Evolutionary conservation across 1,140 invertebrate genomes (phyloP), one percentile per base, ranked within the genome.

Genomic region (Hypothenemus hampei): DNA sequence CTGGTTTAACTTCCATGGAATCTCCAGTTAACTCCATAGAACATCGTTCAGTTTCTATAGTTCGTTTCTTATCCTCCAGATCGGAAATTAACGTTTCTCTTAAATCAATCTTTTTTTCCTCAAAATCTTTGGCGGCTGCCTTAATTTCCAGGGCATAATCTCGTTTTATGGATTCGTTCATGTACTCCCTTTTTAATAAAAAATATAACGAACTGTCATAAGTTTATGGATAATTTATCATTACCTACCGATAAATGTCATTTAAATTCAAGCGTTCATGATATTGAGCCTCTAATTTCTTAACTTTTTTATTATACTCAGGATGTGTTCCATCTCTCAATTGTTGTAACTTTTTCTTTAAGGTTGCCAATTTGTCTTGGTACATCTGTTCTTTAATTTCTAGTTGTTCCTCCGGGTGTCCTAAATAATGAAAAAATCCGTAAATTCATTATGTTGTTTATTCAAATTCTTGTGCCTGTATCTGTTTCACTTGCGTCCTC

Each of bases 301-400:
- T 88, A 0, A 93, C 71, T 65, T 86, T 81, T 52, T 85, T 82
- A 46, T 88, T 78, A 65, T 90, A 96, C 59, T 97, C 93, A 0
- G 88, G 86, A 73, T 95, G 87, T 10, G 80, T 81, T 0, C 88
- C 86, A 64, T 93, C 89, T 66, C 91, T 83, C 3, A 98, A 70
- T 65, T 95, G 91, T 57, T 91, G 85, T 16, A 97, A 62, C 65
- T 93, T 93, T 58, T 91, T 89, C 71, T 96, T 94, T 6, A 97
- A 75, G 69, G 81, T 86, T 0, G 85, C 83, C 48, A 97, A 72
- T 72, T 97, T 96, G 67, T 97, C 93, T 68, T 93, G 89, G 68
- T 94, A 98, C 75, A 97, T 89, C 72, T 94, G 90, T 76, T 95
- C 91, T 74, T 93, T 94, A 8, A 93, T 86, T 77, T 93, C 91